Percentiles rank a stretch among this genome's conserved stretches.
phyloP scores from a whole-genome alignment of 1,140 invertebrate genomes.

The Pinna nobilis region DNA sequence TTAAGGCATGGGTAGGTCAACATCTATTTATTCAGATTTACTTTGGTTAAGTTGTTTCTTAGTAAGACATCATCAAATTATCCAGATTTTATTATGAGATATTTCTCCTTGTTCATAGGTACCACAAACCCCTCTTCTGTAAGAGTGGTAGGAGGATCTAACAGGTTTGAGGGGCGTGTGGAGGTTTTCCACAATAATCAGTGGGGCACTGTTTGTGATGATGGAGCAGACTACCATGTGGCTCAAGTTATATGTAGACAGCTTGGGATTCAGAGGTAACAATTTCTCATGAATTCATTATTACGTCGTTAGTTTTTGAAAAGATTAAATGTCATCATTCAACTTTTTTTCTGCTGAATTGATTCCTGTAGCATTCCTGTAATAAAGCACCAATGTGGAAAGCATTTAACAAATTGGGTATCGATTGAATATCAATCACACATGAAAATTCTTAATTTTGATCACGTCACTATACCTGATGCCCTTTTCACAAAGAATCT shows the following conservation, averaged over 20 bases:
- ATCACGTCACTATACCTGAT: too few species aligned
- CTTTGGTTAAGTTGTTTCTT: not conserved
- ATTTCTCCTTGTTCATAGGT: not conserved
- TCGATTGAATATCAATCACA: too few species aligned
- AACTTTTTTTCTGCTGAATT: not conserved
- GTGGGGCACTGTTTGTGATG: conserved; percentile 60
- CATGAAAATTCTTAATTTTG: too few species aligned
- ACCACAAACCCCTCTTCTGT: conserved; percentile 7
- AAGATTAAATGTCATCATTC: not conserved
- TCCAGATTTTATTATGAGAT: not conserved
- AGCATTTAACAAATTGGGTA: too few species aligned
- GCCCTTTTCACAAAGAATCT: too few species aligned
- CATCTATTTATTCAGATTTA: not conserved
- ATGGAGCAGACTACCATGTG: conserved; percentile 35
- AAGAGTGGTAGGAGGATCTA: conserved; percentile 25
- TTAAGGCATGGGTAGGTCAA: too few species aligned
- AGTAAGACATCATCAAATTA: not conserved
- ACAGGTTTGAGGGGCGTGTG: conserved; percentile 41
- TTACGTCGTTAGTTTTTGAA: not conserved
- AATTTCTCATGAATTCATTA: not conserved
- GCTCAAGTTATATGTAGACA: conserved; percentile 57
- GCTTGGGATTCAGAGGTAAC: conserved; percentile 40
- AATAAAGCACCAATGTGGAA: not conserved
- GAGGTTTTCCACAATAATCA: conserved; percentile 46
- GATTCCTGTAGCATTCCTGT: not conserved